These are phyloP conservation scores for Sarcophaga carnaria DNA, from an alignment of 2,888 invertebrate genomes.

Conservation along the genomic window DNA sequence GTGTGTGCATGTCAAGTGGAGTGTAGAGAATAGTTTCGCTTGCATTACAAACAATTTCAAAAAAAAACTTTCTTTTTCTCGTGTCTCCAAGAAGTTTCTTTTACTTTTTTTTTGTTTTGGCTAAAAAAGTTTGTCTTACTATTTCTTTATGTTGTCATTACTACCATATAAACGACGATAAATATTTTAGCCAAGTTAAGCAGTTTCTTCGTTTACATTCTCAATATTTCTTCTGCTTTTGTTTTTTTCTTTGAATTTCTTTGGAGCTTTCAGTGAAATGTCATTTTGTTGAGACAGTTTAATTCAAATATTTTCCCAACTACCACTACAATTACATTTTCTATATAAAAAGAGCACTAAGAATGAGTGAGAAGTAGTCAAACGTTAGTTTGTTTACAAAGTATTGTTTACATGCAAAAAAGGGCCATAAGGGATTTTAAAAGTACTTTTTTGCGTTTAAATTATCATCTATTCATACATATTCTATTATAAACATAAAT, in stretches of 20 bases:
- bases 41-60: background rate
- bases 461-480: no score
- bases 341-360: no score
- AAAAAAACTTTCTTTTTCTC: background rate
- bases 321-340: no score
- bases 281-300: slow-evolving; percentile 39
- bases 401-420: no score
- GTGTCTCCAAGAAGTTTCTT: background rate
- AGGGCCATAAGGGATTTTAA: no score
- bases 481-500: no score
- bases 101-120: background rate
- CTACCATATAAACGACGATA: no score
- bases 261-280: slow-evolving; percentile 20
- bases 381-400: no score
- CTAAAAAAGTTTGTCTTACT: background rate
- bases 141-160: no score
- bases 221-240: background rate
- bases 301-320: background rate
- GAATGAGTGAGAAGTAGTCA: no score
- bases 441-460: no score
- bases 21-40: background rate
- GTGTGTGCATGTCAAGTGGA: background rate
- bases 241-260: background rate
- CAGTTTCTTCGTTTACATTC: background rate
- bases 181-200: background rate